Conservation (phyloP, 2,888 invertebrate genomes). For the Acleris laterana region DNA sequence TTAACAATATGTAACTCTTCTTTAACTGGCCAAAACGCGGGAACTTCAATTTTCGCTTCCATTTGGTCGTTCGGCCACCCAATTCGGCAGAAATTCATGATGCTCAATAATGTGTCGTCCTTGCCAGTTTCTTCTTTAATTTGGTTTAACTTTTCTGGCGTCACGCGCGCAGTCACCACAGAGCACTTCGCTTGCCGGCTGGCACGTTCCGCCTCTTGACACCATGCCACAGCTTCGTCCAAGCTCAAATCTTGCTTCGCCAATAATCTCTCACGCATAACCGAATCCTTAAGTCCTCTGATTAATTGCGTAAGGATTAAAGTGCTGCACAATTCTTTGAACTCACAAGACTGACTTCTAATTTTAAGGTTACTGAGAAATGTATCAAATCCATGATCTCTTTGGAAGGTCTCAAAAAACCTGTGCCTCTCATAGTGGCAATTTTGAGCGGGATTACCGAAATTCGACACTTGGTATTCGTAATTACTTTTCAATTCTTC, state of each 20-base stretch:
- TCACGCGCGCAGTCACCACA: not conserved
- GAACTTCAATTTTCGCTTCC: not conserved
- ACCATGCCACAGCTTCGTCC: not conserved
- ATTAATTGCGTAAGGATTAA: not conserved
- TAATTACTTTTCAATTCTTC: too few species aligned
- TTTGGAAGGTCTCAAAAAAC: not conserved
- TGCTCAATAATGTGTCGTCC: not conserved
- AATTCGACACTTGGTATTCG: too few species aligned
- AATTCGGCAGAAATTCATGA: not conserved
- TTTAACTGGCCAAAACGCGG: not conserved
- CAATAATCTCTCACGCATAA: not conserved
- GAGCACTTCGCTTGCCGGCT: conserved; percentile 16
- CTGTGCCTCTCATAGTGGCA: not conserved
- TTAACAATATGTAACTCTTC: conserved; percentile 3
- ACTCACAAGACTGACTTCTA: not conserved
- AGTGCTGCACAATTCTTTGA: not conserved
- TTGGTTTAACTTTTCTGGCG: not conserved
- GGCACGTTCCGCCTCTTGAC: conserved; percentile 21
- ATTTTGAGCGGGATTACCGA: not conserved
- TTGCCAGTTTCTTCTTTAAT: conserved; percentile 5
- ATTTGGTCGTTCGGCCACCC: conserved; percentile 9
- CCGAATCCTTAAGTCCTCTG: not conserved
- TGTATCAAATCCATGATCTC: not conserved
- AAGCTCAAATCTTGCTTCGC: not conserved
- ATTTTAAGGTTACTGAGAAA: conserved; percentile 1